Evolutionary conservation across 2,113 vertebrate species (phyloP), one percentile per base, ranked within the genome.

Genomic region (Boleophthalmus pectinirostris): DNA sequence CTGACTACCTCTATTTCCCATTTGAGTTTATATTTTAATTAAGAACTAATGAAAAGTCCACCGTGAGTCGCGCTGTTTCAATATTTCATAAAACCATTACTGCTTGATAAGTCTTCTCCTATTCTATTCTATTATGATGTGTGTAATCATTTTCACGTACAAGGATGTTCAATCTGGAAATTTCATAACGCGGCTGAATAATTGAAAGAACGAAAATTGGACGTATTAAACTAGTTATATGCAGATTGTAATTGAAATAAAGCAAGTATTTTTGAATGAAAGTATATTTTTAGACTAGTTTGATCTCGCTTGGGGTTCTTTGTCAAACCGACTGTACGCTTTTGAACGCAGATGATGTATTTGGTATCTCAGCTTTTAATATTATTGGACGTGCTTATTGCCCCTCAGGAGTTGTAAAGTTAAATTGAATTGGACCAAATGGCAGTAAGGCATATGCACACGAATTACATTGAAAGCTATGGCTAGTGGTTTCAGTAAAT

Each of bases 191-290:
- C 3, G 20, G 33, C 12, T 64, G 20, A 43, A 64, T 43, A 38
- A 64, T 38, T 64, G 33, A 64, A n/a, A 12, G 18, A 10, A 54
- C 8, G n/a, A 16, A 16, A 12, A 29, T 20, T 38, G 33, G 16
- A 35, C 25, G 20, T 38, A 21, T 43, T 64, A 35, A 38, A n/a
- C 33, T 64, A 5, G 18, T 43, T 64, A 43, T 0, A n/a, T 10
- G 33, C 33, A 9, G 61, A 64, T 64, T 38, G 3, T 64, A 64
- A 64, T 64, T 64, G 29, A 43, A 64, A 64, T 64, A 64, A 64
- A 64, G 29, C 61, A 38, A n/a, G 33, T 43, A 20, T 43, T 20
- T 64, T 38, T 33, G 16, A 29, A 33, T 20, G 15, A 61, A 61
- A 8, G 15, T 10, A 15, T 33, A 61, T 61, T 61, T 61, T 61